phyloP scores from a whole-genome alignment of 2,888 invertebrate genomes.

The Ommatoiulus sabulosus region DNA sequence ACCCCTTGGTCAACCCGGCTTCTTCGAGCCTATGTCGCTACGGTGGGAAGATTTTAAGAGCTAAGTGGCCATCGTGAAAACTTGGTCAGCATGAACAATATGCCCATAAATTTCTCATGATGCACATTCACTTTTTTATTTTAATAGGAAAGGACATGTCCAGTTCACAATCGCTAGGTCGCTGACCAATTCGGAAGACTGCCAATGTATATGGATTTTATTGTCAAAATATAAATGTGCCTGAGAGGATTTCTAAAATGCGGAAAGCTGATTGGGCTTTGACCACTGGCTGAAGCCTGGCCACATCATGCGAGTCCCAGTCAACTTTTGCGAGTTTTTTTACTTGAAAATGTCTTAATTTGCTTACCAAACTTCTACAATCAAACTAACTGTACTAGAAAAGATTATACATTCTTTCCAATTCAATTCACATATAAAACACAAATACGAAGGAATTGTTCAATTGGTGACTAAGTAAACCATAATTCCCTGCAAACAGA shows the following conservation, averaged over 20 bases:
- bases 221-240: conserved; percentile 35
- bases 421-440: not conserved
- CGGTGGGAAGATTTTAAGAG: conserved; percentile 5
- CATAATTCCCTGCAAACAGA: too few relatives aligned
- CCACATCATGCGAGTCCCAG: not conserved
- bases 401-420: not conserved
- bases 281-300: not conserved
- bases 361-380: not conserved
- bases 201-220: conserved; percentile 35
- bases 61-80: conserved; percentile 43
- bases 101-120: conserved; percentile 40
- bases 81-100: conserved; percentile 43
- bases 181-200: conserved; percentile 22
- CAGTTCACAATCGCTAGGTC: conserved; percentile 24
- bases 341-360: not conserved
- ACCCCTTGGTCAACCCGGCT: conserved; percentile 47
- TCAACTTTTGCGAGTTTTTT: not conserved
- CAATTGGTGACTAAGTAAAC: too few relatives aligned
- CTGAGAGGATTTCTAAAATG: not conserved
- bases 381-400: not conserved
- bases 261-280: not conserved
- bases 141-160: conserved; percentile 40
- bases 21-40: conserved; percentile 25
- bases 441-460: too few relatives aligned
- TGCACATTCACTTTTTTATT: conserved; percentile 21